A percentile compares a stretch with the other conserved stretches of the same genome.
Evolutionary conservation across 1,140 invertebrate species (phyloP).

Genomic region (Orussus abietinus): DNA sequence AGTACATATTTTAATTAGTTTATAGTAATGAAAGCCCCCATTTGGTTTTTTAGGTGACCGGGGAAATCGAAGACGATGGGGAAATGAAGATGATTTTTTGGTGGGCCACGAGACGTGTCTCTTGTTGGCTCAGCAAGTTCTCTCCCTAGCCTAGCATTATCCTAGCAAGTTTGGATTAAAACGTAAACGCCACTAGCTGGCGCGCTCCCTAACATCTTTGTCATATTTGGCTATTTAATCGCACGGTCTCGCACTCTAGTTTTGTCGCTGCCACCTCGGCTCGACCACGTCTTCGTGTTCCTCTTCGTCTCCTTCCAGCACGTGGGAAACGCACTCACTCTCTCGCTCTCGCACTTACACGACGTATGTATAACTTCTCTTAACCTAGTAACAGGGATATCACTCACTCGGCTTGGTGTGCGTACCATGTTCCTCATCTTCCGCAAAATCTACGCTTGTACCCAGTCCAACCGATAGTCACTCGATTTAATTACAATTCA

Average conservation of each 20-base stretch:
- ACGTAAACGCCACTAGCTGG: constrained; percentile 19
- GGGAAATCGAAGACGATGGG: too few species aligned
- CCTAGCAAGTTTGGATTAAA: constrained; percentile 25
- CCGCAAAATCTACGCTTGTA: constrained; percentile 5
- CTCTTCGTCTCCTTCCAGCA: constrained; percentile 9
- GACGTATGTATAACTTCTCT: constrained; percentile 24
- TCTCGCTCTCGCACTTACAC: constrained; percentile 17
- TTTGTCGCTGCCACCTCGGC: neutral
- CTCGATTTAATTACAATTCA: too few species aligned
- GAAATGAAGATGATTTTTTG: too few species aligned
- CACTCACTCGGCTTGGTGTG: constrained; percentile 43
- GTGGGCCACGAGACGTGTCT: too few species aligned
- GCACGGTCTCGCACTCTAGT: constrained; percentile 19
- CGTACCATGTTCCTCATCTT: constrained; percentile 31
- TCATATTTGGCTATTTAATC: constrained; percentile 44
- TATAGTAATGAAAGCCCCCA: too few species aligned
- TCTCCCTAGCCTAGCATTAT: constrained; percentile 12
- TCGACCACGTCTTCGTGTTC: constrained; percentile 4
- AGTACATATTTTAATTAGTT: too few species aligned
- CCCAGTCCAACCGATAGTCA: too few species aligned
- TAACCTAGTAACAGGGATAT: constrained; percentile 34
- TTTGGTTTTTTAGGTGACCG: too few species aligned
- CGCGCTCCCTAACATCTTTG: constrained; percentile 32
- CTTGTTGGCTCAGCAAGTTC: too few species aligned
- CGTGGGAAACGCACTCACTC: neutral